A percentile compares a stretch with the other conserved stretches of the same genome.
phyloP scores from a whole-genome alignment of 2,797 vertebrate species.

The Molossus alvarezi region DNA sequence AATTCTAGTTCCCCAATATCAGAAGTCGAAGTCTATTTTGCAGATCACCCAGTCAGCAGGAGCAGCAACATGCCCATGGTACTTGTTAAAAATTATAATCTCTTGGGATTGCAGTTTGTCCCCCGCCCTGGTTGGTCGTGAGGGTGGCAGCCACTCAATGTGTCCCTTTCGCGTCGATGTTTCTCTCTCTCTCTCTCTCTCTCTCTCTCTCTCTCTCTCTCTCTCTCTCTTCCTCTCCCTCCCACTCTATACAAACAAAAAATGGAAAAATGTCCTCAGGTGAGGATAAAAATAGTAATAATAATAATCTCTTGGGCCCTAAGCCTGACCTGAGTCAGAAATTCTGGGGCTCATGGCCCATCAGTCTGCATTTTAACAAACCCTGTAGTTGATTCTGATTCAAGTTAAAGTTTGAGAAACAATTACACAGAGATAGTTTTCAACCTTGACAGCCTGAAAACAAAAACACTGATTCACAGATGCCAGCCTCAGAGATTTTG shows the following conservation, averaged over 20 bases:
- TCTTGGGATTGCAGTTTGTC: too few species aligned
- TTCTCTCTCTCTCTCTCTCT: too few species aligned
- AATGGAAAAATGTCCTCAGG: too few species aligned
- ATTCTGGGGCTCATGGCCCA: not conserved
- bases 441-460: not conserved
- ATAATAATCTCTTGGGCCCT: not conserved
- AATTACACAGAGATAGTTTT: not conserved
- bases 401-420: not conserved
- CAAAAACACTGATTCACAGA: not conserved
- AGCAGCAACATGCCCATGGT: not conserved
- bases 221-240: too few species aligned
- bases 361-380: not conserved
- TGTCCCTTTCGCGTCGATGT: too few species aligned
- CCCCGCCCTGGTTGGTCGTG: too few species aligned
- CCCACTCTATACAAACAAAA: too few species aligned
- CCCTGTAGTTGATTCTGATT: not conserved
- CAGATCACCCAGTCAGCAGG: fast-evolving
- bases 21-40: not conserved
- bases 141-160: too few species aligned
- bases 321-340: not conserved
- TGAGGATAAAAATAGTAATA: too few species aligned
- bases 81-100: not conserved
- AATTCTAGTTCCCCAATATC: not conserved
- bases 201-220: too few species aligned
- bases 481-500: not conserved